Conservation (phyloP, 2,888 invertebrate genomes). For the Melanostoma mellinum region DNA sequence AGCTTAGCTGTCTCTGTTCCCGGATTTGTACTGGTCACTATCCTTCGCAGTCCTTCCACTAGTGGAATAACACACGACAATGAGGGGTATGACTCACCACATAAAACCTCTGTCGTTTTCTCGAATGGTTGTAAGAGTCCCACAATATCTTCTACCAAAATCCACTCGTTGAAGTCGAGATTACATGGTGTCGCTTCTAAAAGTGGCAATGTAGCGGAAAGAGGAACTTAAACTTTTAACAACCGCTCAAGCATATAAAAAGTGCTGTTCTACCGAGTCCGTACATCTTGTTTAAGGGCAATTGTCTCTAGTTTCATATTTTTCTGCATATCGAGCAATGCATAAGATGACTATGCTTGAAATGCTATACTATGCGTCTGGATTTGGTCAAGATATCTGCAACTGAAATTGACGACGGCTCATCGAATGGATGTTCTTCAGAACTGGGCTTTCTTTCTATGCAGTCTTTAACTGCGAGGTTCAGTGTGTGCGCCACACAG, state of each 20-base stretch:
- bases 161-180: neutral
- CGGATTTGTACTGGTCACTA: constrained; percentile 6
- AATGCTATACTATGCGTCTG: constrained; percentile 9
- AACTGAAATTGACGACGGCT: constrained; percentile 1
- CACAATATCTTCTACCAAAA: neutral
- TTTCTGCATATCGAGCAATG: constrained; percentile 14
- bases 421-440: neutral
- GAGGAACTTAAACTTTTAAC: constrained; percentile 32
- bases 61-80: constrained; percentile 21
- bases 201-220: constrained; percentile 28
- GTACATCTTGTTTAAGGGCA: constrained; percentile 20
- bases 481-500: constrained; percentile 8
- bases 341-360: neutral
- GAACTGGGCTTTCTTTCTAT: constrained; percentile 1
- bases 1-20: constrained; percentile 23
- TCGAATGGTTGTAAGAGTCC: neutral
- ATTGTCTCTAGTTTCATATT: neutral
- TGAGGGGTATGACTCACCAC: constrained; percentile 23
- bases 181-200: constrained; percentile 4
- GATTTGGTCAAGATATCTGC: constrained; percentile 19
- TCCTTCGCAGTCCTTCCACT: constrained; percentile 30
- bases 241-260: constrained; percentile 40
- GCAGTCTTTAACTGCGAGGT: constrained; percentile 13
- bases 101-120: neutral
- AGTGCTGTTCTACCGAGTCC: constrained; percentile 33